These are phyloP conservation scores for Sebastes umbrosus DNA, from an alignment of 2,797 vertebrate genomes.

Conservation along the genomic window DNA sequence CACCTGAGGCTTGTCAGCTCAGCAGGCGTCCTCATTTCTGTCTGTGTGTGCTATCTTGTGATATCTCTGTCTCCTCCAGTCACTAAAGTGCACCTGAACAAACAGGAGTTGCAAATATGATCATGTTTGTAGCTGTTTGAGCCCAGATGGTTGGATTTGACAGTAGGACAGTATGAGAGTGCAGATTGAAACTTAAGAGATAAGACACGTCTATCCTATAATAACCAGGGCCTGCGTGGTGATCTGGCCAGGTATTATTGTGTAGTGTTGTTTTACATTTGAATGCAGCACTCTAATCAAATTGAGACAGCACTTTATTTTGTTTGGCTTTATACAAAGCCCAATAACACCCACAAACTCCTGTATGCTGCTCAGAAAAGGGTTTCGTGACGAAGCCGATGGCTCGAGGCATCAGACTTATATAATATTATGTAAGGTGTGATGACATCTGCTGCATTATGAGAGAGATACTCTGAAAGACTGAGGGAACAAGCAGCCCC, in stretches of 20 bases:
- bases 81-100: not conserved
- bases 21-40: slow-evolving; percentile 8
- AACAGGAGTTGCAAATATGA: not conserved
- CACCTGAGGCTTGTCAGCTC: not conserved
- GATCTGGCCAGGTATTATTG: not conserved
- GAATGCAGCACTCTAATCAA: not conserved
- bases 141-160: slow-evolving; percentile 6
- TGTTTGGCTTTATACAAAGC: slow-evolving; percentile 1
- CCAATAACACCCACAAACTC: not conserved
- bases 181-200: not conserved
- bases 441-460: slow-evolving; percentile 10
- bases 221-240: not conserved
- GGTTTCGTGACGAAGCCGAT: not conserved
- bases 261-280: not conserved
- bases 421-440: slow-evolving; percentile 16
- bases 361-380: not conserved
- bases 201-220: not conserved
- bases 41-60: not conserved
- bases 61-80: not conserved
- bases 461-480: not conserved
- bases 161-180: not conserved
- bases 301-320: not conserved
- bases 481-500: not conserved
- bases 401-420: not conserved
- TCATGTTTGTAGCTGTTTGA: not conserved